These are phyloP conservation scores for Ormyrus nitidulus DNA, from an alignment of 2,888 invertebrate species.

Conservation along the genomic window DNA sequence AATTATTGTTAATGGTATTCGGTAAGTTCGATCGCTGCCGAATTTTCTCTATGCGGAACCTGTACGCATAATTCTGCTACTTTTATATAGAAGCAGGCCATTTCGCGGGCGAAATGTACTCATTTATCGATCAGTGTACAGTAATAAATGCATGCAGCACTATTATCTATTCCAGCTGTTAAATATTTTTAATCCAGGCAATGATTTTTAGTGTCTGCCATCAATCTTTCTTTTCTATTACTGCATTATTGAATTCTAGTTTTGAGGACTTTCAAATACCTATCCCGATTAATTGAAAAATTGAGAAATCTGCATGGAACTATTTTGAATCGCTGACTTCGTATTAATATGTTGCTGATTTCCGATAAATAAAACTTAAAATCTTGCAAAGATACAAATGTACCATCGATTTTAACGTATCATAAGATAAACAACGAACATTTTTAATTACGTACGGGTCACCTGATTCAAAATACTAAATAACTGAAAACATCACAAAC, in stretches of 20 bases:
- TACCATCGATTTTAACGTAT: slow-evolving; percentile 43
- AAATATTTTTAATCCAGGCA: slow-evolving; percentile 45
- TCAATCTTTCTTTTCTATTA: slow-evolving; percentile 25
- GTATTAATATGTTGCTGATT: slow-evolving; percentile 32
- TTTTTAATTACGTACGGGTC: slow-evolving; percentile 40
- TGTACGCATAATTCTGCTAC: slow-evolving; percentile 53
- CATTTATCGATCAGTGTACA: slow-evolving; percentile 49
- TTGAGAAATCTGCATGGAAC: slow-evolving; percentile 12
- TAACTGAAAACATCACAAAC: slow-evolving; percentile 48
- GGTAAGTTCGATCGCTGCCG: slow-evolving; percentile 50
- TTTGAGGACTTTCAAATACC: slow-evolving; percentile 56
- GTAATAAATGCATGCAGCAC: slow-evolving; percentile 68
- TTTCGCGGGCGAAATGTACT: slow-evolving; percentile 47
- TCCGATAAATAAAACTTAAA: slow-evolving; percentile 45
- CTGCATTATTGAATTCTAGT: slow-evolving; percentile 29
- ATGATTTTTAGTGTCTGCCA: slow-evolving; percentile 35
- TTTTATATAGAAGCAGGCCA: slow-evolving; percentile 45
- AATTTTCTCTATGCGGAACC: slow-evolving; percentile 49
- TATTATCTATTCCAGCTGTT: slow-evolving; percentile 66
- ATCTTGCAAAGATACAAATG: slow-evolving; percentile 44
- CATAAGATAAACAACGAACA: slow-evolving; percentile 43
- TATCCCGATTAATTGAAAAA: slow-evolving; percentile 54
- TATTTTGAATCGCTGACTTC: slow-evolving; percentile 33
- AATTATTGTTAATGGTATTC: slow-evolving; percentile 55
- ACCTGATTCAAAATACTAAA: slow-evolving; percentile 46